phyloP scores from a whole-genome alignment of 2,888 invertebrate species.

The Cephus pygmeus region DNA sequence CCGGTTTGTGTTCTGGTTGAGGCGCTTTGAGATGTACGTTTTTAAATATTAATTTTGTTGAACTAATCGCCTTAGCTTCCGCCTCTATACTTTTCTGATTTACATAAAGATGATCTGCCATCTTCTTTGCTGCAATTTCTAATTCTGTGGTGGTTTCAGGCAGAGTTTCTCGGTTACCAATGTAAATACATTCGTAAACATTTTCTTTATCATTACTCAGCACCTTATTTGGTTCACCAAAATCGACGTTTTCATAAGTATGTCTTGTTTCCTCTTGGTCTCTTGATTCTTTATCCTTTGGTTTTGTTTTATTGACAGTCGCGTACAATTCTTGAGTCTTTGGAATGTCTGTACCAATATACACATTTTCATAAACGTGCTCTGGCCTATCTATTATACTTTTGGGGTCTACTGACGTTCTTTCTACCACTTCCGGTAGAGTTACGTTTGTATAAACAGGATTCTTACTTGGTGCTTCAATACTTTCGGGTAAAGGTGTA shows the following conservation, averaged over 20 bases:
- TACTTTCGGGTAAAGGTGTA: constrained; percentile 10
- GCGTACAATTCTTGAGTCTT: constrained; percentile 33
- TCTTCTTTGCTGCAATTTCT: constrained; percentile 42
- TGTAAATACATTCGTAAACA: constrained; percentile 45
- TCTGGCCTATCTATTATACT: constrained; percentile 36
- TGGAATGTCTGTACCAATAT: constrained; percentile 44
- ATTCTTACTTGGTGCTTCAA: constrained; percentile 3
- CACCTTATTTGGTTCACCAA: constrained; percentile 29
- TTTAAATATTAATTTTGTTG: constrained; percentile 24
- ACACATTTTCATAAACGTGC: constrained; percentile 52
- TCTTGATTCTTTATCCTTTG: constrained; percentile 21
- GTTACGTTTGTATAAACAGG: constrained; percentile 12
- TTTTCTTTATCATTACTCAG: constrained; percentile 28
- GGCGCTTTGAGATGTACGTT: constrained; percentile 16
- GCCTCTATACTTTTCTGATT: constrained; percentile 24
- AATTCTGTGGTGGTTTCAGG: constrained; percentile 40
- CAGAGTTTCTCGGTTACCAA: constrained; percentile 36
- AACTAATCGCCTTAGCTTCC: constrained; percentile 26
- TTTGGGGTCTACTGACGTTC: constrained; percentile 16
- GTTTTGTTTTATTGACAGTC: constrained; percentile 22
- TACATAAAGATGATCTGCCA: constrained; percentile 37
- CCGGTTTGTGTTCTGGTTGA: constrained; percentile 31
- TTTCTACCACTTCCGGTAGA: constrained; percentile 20
- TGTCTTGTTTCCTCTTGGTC: constrained; percentile 33
- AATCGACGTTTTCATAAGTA: constrained; percentile 48